Evolutionary conservation across 2,113 vertebrate species (phyloP), one percentile per base, ranked within the genome.

Genomic region (Pyrgilauda ruficollis): DNA sequence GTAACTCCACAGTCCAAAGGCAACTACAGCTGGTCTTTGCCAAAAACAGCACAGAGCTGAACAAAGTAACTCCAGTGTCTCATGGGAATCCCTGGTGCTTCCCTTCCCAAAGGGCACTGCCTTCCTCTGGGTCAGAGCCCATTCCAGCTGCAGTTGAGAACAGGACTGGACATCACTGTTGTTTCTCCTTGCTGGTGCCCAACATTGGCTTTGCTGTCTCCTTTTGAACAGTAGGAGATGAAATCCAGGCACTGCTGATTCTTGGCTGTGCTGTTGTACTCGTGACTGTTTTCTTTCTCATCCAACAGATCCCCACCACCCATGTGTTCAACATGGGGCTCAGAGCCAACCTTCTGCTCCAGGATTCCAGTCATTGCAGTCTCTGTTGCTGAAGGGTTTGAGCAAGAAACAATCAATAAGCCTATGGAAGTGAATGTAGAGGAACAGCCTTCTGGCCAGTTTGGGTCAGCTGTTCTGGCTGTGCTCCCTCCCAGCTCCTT

Each of bases 321-420:
- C 56, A 28, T 37, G 87, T 89, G 80, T 80, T 92, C 68, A 69
- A 44, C 69, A 15, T 43, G 62, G 43, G 90, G 79, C 86, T 95
- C 47, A 7, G 47, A 79, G 82, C 90, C 82, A 85, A 21, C 70
- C 87, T 85, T 84, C 90, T 95, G 91, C 66, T 94, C 53, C 50
- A 31, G 52, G 26, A 8, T 67, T 81, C 8, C 83, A 84, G 67
- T 77, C 68, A 39, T 18, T 67, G 63, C 75, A 83, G 67, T 47
- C 41, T 68, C 47, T 68, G 44, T 24, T 82, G 69, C 69, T 92
- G 56, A 41, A 83, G 43, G 44, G 21, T 76, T 90, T 85, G 21
- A 84, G 63, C 76, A 89, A 83, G 55, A 81, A 77, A 39, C 43
- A 67, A 41, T 49, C n/a, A 76, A 10, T 53, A 80, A 77, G 9